These are phyloP conservation scores for Noctua janthe DNA, from an alignment of 2,888 invertebrate genomes.

Conservation along the genomic window DNA sequence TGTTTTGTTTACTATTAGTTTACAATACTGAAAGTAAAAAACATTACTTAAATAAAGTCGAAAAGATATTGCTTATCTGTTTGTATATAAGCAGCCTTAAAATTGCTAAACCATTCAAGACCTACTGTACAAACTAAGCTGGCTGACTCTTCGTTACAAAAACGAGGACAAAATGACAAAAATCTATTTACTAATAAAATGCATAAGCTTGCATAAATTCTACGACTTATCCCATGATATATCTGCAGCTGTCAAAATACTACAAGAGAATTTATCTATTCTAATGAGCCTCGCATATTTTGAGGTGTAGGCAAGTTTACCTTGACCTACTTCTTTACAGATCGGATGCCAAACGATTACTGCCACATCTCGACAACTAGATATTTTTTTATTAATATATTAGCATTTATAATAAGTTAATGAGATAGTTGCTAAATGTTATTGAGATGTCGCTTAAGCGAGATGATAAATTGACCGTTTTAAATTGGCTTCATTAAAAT, in stretches of 20 bases:
- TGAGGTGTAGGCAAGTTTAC: constrained; percentile 29
- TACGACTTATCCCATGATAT: constrained; percentile 22
- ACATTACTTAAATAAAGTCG: too few species aligned
- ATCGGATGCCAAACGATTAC: constrained; percentile 44
- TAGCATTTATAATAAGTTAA: constrained; percentile 38
- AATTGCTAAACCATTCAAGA: too few species aligned
- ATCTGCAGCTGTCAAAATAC: constrained; percentile 45
- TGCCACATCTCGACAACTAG: constrained; percentile 8
- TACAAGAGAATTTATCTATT: constrained; percentile 39
- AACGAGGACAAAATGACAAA: neutral
- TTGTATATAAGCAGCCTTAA: too few species aligned
- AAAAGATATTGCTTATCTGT: too few species aligned
- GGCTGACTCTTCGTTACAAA: too few species aligned
- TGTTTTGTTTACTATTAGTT: too few species aligned
- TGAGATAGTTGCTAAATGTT: constrained; percentile 25
- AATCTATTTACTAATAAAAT: constrained; percentile 17
- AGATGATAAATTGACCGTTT: constrained; percentile 22
- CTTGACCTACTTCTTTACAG: constrained; percentile 51
- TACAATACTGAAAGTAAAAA: too few species aligned
- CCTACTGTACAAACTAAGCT: too few species aligned
- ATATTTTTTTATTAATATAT: constrained; percentile 49
- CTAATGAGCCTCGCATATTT: constrained; percentile 38
- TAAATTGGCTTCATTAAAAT: constrained; percentile 30
- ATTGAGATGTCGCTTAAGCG: constrained; percentile 1
- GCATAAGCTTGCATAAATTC: constrained; percentile 38